Percentiles rank a stretch among this genome's conserved stretches.
These are phyloP conservation scores for Gobio occitaniae DNA, from an alignment of 2,797 vertebrate genomes.

Conservation along the genomic window DNA sequence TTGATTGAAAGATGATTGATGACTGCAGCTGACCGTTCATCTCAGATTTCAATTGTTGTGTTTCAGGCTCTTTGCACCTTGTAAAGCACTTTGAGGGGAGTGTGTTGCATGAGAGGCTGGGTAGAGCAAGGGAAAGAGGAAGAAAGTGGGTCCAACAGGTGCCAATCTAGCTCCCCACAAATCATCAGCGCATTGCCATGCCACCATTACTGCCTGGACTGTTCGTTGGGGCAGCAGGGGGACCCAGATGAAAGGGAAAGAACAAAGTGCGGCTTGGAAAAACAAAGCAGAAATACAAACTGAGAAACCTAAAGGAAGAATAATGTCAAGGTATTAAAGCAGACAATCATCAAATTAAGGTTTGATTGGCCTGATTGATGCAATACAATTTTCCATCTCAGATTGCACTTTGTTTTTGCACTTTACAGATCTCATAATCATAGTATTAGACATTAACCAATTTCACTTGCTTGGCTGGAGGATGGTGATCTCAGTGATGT, in stretches of 20 bases:
- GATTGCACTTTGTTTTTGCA: neutral
- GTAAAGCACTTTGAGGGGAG: slow-evolving; percentile 76
- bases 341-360: neutral
- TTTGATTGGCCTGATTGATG: neutral
- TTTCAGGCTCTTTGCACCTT: slow-evolving; percentile 81
- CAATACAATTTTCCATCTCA: neutral
- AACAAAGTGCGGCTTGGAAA: slow-evolving; percentile 37
- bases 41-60: slow-evolving; percentile 81
- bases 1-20: slow-evolving; percentile 80
- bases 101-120: slow-evolving; percentile 62
- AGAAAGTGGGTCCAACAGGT: slow-evolving; percentile 72
- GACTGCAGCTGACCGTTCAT: slow-evolving; percentile 78
- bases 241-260: slow-evolving; percentile 37
- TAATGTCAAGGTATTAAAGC: neutral
- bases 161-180: slow-evolving; percentile 54
- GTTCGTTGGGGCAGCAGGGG: slow-evolving; percentile 65
- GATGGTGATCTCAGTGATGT: slow-evolving; percentile 1
- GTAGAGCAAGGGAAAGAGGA: slow-evolving; percentile 54
- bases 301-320: neutral
- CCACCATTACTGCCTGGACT: slow-evolving; percentile 58
- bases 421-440: neutral
- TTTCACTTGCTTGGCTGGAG: neutral
- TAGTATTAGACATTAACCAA: neutral
- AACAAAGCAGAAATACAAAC: neutral
- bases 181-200: slow-evolving; percentile 46